Evolutionary conservation across 2,888 invertebrate species (phyloP).

Genomic region (Brachyopa scutellaris): DNA sequence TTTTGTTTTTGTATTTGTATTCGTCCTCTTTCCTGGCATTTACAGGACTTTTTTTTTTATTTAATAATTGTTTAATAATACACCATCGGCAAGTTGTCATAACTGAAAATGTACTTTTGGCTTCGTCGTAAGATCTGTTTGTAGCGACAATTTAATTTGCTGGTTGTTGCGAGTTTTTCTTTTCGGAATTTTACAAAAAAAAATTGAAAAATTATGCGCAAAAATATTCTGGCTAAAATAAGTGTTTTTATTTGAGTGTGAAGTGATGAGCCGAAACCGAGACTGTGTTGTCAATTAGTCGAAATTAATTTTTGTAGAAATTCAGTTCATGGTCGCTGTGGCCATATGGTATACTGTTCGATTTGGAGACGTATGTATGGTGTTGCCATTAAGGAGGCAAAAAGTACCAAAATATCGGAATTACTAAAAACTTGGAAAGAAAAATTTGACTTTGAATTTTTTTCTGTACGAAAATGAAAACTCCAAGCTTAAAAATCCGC

Average conservation of each 20-base stretch:
- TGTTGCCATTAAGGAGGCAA: not conserved
- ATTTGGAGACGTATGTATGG: not conserved
- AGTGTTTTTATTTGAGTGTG: too few relatives aligned
- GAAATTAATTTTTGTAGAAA: slow-evolving; percentile 46
- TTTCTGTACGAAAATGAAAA: too few relatives aligned
- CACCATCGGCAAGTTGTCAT: slow-evolving; percentile 69
- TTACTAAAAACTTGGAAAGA: too few relatives aligned
- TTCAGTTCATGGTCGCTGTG: slow-evolving; percentile 35
- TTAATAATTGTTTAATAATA: slow-evolving; percentile 71
- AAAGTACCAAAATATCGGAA: not conserved
- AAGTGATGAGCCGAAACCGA: too few relatives aligned
- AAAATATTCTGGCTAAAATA: too few relatives aligned
- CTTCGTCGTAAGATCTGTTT: slow-evolving; percentile 1
- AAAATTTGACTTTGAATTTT: too few relatives aligned
- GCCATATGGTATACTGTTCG: not conserved
- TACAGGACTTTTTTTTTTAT: slow-evolving; percentile 50
- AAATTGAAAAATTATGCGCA: slow-evolving; percentile 45
- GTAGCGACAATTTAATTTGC: slow-evolving; percentile 61
- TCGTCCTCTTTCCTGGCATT: slow-evolving; percentile 44
- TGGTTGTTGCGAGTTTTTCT: slow-evolving; percentile 51
- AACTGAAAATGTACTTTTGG: slow-evolving; percentile 26
- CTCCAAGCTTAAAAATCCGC: too few relatives aligned
- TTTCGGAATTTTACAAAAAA: slow-evolving; percentile 42
- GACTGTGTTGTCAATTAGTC: slow-evolving; percentile 34
- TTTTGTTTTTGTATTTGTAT: slow-evolving; percentile 15